phyloP scores from a whole-genome alignment of 2,888 invertebrate species.

The Smittia aterrima region DNA sequence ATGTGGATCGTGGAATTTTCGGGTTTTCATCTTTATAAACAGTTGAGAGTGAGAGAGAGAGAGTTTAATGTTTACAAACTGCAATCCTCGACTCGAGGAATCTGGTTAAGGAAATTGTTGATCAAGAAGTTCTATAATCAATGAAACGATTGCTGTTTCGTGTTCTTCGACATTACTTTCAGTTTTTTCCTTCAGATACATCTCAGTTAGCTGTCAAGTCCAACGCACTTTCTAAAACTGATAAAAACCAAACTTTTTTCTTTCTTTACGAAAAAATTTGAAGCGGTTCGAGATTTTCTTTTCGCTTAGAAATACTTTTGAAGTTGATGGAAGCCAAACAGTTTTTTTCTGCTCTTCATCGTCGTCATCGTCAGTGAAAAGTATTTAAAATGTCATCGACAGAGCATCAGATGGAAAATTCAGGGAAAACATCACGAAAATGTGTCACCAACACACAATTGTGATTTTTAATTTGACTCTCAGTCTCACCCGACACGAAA shows the following conservation, averaged over 20 bases:
- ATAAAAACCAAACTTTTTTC: neutral
- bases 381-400: slow-evolving; percentile 37
- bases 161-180: neutral
- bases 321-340: slow-evolving; percentile 5
- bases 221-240: neutral
- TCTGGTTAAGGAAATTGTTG: neutral
- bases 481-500: neutral
- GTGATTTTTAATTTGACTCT: slow-evolving; percentile 11
- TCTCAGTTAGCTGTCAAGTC: neutral
- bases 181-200: neutral
- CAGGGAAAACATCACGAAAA: slow-evolving; percentile 34
- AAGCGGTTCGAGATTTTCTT: neutral
- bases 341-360: neutral
- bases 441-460: slow-evolving; percentile 32
- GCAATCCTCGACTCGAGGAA: neutral
- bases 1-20: neutral
- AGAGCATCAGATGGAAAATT: neutral
- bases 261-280: neutral
- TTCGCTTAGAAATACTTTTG: no score
- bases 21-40: neutral
- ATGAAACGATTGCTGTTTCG: neutral
- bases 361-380: neutral
- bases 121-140: neutral
- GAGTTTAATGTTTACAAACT: neutral
- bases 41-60: no score